phyloP scores from a whole-genome alignment of 2,113 vertebrate genomes.

The Indicator indicator region DNA sequence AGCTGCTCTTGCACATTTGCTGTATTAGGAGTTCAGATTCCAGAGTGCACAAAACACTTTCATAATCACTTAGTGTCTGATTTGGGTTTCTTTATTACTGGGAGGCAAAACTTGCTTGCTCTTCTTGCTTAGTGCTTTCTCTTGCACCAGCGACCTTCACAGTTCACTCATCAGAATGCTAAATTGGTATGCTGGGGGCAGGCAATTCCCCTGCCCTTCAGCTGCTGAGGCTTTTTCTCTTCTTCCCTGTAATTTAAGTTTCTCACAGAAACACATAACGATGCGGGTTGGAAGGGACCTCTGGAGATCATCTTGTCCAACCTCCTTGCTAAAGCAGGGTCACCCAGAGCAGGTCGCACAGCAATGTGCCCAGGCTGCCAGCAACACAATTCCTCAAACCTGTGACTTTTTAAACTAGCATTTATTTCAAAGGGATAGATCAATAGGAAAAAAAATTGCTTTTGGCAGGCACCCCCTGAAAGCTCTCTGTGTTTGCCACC shows the following conservation, averaged over 20 bases:
- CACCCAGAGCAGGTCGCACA: too few relatives aligned
- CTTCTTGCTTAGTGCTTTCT: background rate
- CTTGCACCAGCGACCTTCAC: background rate
- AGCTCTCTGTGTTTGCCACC: background rate
- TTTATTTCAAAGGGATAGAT: background rate
- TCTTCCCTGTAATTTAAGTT: background rate
- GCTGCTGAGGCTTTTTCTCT: background rate
- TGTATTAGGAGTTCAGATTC: slow-evolving; percentile 7
- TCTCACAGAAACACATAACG: background rate
- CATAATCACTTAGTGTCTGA: slow-evolving; percentile 32
- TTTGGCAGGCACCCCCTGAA: background rate
- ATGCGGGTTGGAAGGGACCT: too few relatives aligned
- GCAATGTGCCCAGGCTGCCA: background rate
- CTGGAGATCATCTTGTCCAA: too few relatives aligned
- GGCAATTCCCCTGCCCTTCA: background rate
- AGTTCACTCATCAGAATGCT: background rate
- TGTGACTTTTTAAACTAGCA: background rate
- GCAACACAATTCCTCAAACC: background rate
- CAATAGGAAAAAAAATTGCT: background rate
- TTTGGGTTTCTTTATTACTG: slow-evolving; percentile 16
- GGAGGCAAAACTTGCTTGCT: background rate
- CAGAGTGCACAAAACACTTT: background rate
- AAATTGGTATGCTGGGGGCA: background rate
- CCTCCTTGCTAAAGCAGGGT: too few relatives aligned
- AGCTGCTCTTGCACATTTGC: background rate